Conservation (phyloP, 2,888 invertebrate genomes). For the Galerucella calmariensis region DNA sequence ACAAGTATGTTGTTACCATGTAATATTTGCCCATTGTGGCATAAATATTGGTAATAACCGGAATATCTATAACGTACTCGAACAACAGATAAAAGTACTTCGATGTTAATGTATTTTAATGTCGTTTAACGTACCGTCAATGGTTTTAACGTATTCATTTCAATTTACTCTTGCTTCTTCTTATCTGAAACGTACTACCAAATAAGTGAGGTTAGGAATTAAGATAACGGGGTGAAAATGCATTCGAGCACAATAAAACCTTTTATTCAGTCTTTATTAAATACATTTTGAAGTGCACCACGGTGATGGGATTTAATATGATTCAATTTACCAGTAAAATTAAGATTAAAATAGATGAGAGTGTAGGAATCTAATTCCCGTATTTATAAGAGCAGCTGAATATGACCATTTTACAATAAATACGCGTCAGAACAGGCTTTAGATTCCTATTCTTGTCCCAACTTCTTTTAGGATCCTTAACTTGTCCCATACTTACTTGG, state of each 20-base stretch:
- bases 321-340: not conserved
- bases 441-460: too few relatives aligned
- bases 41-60: conserved; percentile 31
- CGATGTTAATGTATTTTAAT: conserved; percentile 17
- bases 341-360: too few relatives aligned
- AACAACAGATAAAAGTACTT: conserved; percentile 9
- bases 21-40: conserved; percentile 32
- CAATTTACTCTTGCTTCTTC: not conserved
- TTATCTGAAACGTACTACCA: conserved; percentile 2
- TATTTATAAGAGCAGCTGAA: too few relatives aligned
- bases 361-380: too few relatives aligned
- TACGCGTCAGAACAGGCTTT: too few relatives aligned
- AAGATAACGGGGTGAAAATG: not conserved
- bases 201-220: conserved; percentile 3
- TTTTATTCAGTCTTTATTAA: not conserved
- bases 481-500: too few relatives aligned
- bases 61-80: conserved; percentile 6
- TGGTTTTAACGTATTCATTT: conserved; percentile 8
- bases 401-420: too few relatives aligned
- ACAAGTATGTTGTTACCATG: conserved; percentile 62
- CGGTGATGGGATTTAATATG: not conserved
- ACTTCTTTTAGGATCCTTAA: too few relatives aligned
- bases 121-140: conserved; percentile 10
- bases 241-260: not conserved
- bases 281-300: not conserved